Conservation (phyloP, 2,888 invertebrate species). For the Frankliniella fusca region DNA sequence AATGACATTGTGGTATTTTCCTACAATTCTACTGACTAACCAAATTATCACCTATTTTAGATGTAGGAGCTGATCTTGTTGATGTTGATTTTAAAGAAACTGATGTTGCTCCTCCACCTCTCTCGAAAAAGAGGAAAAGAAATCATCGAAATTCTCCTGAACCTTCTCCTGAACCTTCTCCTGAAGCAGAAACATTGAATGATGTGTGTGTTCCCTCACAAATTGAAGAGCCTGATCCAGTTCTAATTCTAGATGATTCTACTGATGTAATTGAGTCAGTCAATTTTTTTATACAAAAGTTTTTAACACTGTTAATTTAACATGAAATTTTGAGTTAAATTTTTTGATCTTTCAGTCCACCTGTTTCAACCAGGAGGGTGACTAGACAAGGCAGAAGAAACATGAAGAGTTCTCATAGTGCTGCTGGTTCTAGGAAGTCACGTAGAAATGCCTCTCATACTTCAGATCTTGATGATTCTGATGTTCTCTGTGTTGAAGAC, state of each 20-base stretch:
- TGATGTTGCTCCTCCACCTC: neutral
- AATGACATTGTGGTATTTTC: neutral
- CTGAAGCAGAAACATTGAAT: neutral
- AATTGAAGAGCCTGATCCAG: neutral
- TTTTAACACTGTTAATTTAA: neutral
- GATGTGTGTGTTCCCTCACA: neutral
- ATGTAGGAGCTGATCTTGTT: neutral
- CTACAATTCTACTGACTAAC: neutral
- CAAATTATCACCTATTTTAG: neutral
- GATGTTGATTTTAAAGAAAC: neutral
- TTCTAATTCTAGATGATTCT: neutral
- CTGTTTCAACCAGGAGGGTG: neutral
- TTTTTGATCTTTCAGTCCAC: neutral
- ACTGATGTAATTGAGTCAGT: neutral
- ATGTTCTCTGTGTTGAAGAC: neutral
- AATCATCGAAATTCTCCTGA: neutral
- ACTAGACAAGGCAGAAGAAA: neutral
- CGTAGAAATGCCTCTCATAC: neutral
- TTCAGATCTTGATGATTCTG: neutral
- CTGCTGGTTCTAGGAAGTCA: neutral
- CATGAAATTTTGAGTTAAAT: neutral
- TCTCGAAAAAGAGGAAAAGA: neutral
- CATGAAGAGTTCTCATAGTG: neutral
- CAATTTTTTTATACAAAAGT: neutral
- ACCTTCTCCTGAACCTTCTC: neutral